Evolutionary conservation across 1,140 invertebrate genomes (phyloP), one percentile per base, ranked within the genome.

Genomic region (Tribolium madens): DNA sequence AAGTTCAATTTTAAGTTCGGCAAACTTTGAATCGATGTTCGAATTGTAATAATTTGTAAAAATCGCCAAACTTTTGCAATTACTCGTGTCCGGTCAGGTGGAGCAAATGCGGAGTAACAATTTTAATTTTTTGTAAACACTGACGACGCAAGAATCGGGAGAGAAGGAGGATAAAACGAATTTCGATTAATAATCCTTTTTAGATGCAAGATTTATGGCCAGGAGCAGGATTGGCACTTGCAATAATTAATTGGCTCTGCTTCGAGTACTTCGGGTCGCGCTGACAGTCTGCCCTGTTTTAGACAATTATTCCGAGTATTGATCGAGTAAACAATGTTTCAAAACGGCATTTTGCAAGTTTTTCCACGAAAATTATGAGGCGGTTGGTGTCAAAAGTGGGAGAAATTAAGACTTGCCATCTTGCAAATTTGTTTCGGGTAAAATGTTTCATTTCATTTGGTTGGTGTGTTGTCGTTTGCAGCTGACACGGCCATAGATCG

Each of bases 401-500:
- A 7, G 36, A 42, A 42, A 57, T 64, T 64, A 33, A 60, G 57
- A 26, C n/a, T 33, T 64, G 26, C 21, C 21, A 64, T 64, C 57
- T 64, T 64, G 21, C 31, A 64, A 64, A 64, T 64, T 64, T 10
- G 57, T 9, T 64, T 33, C 21, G 57, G 21, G 5, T 13, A 47
- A 21, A 74, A 74, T 74, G 52, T 60, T 60, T 74, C 72, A 53
- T 73, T 73, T 73, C 71, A 74, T 74, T 74, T 73, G 50, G 46
- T 60, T 26, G 70, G 70, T 33, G 53, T 69, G 50, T 74, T 74
- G 72, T 74, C 79, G 73, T 33, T 71, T 52, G 76, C 79, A 82
- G 78, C 81, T 78, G 81, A 80, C 76, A 57, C 64, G 76, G 75
- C 69, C 70, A 79, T 80, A 82, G 79, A 82, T 80, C 76, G 77